Evolutionary conservation across 1,140 invertebrate species (phyloP).

Genomic region (Calephelis virginiensis): DNA sequence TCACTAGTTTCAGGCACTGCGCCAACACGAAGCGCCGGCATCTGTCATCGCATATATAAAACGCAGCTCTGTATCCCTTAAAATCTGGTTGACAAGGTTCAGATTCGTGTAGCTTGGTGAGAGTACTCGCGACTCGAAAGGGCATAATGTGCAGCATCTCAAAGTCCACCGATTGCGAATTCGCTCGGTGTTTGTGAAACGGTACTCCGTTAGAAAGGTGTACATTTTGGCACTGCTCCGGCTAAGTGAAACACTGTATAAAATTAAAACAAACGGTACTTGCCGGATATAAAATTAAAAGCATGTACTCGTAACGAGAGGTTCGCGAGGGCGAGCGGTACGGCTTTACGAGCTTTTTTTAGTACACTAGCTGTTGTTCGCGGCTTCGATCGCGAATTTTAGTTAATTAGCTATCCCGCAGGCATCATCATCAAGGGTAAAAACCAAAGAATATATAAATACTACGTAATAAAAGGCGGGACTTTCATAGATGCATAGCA

Average conservation of each 20-base stretch:
- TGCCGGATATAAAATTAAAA: constrained; percentile 7
- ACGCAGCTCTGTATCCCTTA: constrained; percentile 10
- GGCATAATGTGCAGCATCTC: constrained; percentile 62
- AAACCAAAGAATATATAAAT: too few relatives aligned
- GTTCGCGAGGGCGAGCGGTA: background rate
- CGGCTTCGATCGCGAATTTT: too few relatives aligned
- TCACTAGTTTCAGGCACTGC: constrained; percentile 52
- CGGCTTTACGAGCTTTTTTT: background rate
- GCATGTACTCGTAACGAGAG: background rate
- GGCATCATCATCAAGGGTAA: too few relatives aligned
- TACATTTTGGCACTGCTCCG: constrained; percentile 30
- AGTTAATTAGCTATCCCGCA: too few relatives aligned
- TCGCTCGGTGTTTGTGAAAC: constrained; percentile 38
- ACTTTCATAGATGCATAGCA: too few relatives aligned
- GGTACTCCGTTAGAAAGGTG: constrained; percentile 36
- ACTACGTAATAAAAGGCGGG: too few relatives aligned
- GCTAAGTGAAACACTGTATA: background rate
- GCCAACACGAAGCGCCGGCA: constrained; percentile 67
- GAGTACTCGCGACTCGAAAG: constrained; percentile 62
- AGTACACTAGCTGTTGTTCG: too few relatives aligned
- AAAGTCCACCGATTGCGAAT: constrained; percentile 51
- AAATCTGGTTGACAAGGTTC: constrained; percentile 18
- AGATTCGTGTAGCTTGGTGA: constrained; percentile 17
- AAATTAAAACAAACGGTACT: constrained; percentile 11
- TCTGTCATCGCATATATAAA: constrained; percentile 34